Percentiles rank a stretch among this genome's conserved stretches.
Evolutionary conservation across 2,797 vertebrate genomes (phyloP).

Genomic region (Cyprinella venusta): DNA sequence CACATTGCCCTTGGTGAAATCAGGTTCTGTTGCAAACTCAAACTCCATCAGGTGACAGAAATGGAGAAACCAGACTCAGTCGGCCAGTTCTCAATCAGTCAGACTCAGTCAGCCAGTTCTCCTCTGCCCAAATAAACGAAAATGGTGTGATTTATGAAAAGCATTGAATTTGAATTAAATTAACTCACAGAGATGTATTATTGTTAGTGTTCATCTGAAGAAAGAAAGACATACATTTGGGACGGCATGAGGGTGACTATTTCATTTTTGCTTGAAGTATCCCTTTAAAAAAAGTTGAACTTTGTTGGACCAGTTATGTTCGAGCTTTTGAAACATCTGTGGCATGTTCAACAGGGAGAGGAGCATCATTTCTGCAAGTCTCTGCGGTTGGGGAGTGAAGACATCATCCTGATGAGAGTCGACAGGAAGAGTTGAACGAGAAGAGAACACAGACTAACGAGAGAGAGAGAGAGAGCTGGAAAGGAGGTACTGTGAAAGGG

Average conservation of each 20-base stretch:
- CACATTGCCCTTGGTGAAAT: too few species aligned
- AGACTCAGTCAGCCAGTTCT: not conserved
- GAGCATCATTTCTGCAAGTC: not conserved
- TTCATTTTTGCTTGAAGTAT: not conserved
- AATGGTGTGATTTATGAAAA: not conserved
- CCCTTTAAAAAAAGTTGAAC: not conserved
- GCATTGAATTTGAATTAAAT: not conserved
- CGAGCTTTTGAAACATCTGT: not conserved
- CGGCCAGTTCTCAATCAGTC: too few species aligned
- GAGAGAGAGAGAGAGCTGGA: constrained; percentile 9
- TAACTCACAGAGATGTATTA: not conserved
- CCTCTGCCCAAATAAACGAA: not conserved
- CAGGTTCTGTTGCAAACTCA: too few species aligned
- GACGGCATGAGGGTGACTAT: not conserved
- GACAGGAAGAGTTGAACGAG: constrained; percentile 35
- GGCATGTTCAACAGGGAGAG: constrained; percentile 6
- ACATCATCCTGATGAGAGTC: constrained; percentile 42
- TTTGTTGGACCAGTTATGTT: constrained; percentile 1
- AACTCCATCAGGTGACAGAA: too few species aligned
- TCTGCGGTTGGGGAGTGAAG: constrained; percentile 30
- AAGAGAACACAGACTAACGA: constrained; percentile 32
- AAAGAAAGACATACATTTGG: not conserved
- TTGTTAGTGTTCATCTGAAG: not conserved
- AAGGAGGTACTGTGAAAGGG: constrained; percentile 23
- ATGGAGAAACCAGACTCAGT: not conserved